Evolutionary conservation across 2,888 invertebrate genomes (phyloP), one percentile per base, ranked within the genome.

Genomic region (Ecliptopera silaceata): DNA sequence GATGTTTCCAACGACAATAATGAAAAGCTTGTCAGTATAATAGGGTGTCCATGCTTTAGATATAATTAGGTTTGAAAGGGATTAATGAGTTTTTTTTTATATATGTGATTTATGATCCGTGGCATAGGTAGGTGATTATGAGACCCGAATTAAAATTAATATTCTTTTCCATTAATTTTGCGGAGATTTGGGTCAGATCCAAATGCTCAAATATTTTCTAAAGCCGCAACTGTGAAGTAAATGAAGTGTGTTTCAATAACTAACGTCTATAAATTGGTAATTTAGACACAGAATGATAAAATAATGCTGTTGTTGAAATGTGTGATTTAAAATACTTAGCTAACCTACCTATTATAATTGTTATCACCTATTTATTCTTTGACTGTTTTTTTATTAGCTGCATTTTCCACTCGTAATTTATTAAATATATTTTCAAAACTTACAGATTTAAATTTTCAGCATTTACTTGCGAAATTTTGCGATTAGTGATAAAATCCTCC

Each of bases 11-110:
- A 74, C 60, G 55, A 56, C 59, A 72, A 79, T 76, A 74, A 70
- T 74, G 67, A 68, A 79, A 75, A 8, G 10, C 74, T 73, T 72
- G 78, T 81, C 77, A 76, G 74, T 80, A 75, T 79, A 80, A 84
- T 77, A 73, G 70, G 67, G 64, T 74, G 74, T 61, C 68, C 64
- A 72, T 59, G 74, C 75, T 72, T 56, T 57, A 65, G 65, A 68
- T 70, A 73, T 75, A 61, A 71, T 79, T 75, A 72, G n/a, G 58
- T 74, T 55, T 70, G 72, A 74, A 71, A 73, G 63, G 75, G 65
- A 80, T 78, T 77, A 76, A 82, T 74, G 64, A 61, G 51, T 20
- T 29, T 59, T 48, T 61, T 61, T 48, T 62, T 43, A 51, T 44
- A 29, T 43, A 10, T 12, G 48, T 61, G 59, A 63, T 63, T 63